Percentiles rank a stretch among this genome's conserved stretches.
These are phyloP conservation scores for Sinohyriopsis cumingii DNA, from an alignment of 2,888 invertebrate genomes.

Conservation along the genomic window DNA sequence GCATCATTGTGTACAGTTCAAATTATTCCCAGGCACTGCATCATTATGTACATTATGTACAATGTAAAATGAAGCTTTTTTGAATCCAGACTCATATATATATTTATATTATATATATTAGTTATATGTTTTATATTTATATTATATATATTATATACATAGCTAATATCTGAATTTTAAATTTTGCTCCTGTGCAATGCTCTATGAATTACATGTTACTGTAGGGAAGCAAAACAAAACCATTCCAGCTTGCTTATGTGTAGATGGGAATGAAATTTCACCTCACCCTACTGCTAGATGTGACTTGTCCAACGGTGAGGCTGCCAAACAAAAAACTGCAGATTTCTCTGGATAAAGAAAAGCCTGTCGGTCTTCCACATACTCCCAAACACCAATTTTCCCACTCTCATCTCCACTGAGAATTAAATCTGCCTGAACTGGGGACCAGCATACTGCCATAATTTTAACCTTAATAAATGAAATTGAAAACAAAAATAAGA, in stretches of 20 bases:
- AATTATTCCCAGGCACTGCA: too few relatives aligned
- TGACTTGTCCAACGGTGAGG: slow-evolving; percentile 77
- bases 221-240: not conserved
- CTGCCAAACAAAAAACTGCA: slow-evolving; percentile 75
- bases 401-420: slow-evolving; percentile 75
- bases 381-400: slow-evolving; percentile 74
- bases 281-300: slow-evolving; percentile 77
- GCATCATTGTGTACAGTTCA: too few relatives aligned
- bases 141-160: too few relatives aligned
- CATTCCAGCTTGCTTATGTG: not conserved
- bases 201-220: too few relatives aligned
- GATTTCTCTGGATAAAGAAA: slow-evolving; percentile 71
- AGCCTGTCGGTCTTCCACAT: slow-evolving; percentile 67
- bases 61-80: too few relatives aligned
- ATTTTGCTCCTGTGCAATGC: not conserved
- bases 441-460: slow-evolving; percentile 61
- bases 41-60: too few relatives aligned
- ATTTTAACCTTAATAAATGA: slow-evolving; percentile 51
- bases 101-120: too few relatives aligned
- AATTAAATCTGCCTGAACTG: slow-evolving; percentile 59
- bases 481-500: slow-evolving; percentile 2
- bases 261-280: not conserved
- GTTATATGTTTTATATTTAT: too few relatives aligned
- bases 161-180: not conserved
- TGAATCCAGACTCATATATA: too few relatives aligned